These are phyloP conservation scores for Chrysocyon brachyurus DNA, from an alignment of 2,797 vertebrate genomes.

Conservation along the genomic window DNA sequence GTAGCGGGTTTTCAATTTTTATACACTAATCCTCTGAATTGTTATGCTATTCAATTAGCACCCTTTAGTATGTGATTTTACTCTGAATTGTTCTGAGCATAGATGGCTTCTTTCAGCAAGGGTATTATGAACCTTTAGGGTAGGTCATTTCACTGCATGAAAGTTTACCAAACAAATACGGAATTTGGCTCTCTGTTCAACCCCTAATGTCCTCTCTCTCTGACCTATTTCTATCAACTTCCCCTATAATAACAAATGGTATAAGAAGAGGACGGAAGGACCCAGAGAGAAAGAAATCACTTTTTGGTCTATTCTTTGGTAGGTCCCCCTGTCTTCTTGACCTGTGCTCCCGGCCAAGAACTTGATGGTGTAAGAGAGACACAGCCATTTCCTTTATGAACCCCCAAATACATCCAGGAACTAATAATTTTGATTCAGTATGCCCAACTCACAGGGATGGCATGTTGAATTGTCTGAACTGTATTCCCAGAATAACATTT, in stretches of 20 bases:
- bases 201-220: not conserved
- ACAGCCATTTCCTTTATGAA: constrained; percentile 45
- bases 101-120: not conserved
- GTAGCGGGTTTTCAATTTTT: constrained; percentile 53
- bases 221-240: constrained; percentile 15
- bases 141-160: not conserved
- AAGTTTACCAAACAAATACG: not conserved
- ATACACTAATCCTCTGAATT: constrained; percentile 53
- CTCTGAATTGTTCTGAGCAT: not conserved
- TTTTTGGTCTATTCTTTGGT: not conserved
- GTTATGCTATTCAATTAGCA: not conserved
- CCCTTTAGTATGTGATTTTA: constrained; percentile 22
- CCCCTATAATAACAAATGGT: not conserved
- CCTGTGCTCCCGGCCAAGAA: not conserved
- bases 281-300: not conserved
- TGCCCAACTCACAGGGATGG: constrained; percentile 18
- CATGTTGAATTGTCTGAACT: constrained; percentile 37
- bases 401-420: constrained; percentile 40
- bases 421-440: constrained; percentile 64
- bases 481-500: constrained; percentile 68
- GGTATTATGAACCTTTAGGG: constrained; percentile 9
- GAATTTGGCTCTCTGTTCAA: not conserved
- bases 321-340: not conserved
- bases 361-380: constrained; percentile 52
- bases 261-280: not conserved